Base-by-base conservation (phyloP, 2,888 invertebrate genomes). In the Lochmaea capreae region DNA sequence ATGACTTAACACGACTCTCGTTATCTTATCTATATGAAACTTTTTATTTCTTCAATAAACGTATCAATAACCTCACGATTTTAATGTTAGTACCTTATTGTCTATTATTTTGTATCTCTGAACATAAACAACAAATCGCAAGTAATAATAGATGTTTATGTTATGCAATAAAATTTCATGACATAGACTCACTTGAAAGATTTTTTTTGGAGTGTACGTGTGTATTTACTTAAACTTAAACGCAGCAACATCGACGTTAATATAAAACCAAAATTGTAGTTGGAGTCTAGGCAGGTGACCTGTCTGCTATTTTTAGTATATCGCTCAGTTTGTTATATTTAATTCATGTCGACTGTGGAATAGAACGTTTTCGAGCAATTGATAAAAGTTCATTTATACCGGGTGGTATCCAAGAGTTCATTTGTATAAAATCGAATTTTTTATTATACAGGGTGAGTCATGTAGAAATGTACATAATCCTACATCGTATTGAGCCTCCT, bases 241-340 rank as follows among this genome's bases (percentile, higher is more conserved):
- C 65, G 58, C 57, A 65, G 16, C 58, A 57, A 52, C 18, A 65
- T 46, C 63, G 43, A 76, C 73, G 72, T 74, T 77, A 76, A 79
- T 79, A 79, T 80, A 79, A 78, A 65, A 54, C 70, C 76, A 77
- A 75, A 67, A 70, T 54, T 70, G 70, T 70, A 63, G 63, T 33
- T 62, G 59, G 69, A 70, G 79, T 71, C 79, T 16, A 54, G 76
- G 81, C 81, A 81, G 81, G 80, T 81, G 81, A 81, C 79, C 77
- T 63, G 65, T 72, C 58, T 33, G 43, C 78, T 78, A 78, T 78
- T 78, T 78, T 75, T 74, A 79, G 78, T 78, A 69, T 65, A 63
- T 26, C 61, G 65, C 73, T 72, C 58, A 63, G 67, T 58, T 71
- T 66, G 65, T 74, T 74, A 76, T 74, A 75, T 77, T 75, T 75